Evolutionary conservation across 2,888 invertebrate genomes (phyloP).

Genomic region (Platycheirus rosarum): DNA sequence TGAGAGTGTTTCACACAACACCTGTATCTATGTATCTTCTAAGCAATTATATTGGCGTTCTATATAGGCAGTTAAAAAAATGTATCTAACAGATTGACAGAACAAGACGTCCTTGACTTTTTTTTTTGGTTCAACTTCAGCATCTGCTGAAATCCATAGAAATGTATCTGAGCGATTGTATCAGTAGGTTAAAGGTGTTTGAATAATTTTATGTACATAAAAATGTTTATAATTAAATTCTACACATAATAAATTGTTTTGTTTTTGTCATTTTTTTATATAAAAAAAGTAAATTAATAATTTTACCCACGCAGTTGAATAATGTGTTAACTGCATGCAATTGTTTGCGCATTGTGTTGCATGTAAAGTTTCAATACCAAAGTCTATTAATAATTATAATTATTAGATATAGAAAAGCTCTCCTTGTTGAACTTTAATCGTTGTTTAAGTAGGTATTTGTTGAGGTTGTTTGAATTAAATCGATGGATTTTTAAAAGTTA

Average conservation of each 20-base stretch:
- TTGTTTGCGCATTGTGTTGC: neutral
- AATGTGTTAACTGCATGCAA: neutral
- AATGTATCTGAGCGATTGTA: constrained; percentile 6
- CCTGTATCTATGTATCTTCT: constrained; percentile 38
- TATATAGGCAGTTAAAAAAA: constrained; percentile 22
- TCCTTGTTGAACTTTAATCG: no score
- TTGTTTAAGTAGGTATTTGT: no score
- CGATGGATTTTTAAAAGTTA: no score
- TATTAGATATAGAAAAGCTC: no score
- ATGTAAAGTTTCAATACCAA: neutral
- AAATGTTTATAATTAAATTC: neutral
- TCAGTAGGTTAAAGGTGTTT: constrained; percentile 31
- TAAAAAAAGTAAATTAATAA: neutral
- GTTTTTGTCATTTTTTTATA: no score
- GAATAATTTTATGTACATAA: neutral
- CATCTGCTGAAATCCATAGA: neutral
- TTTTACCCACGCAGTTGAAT: neutral
- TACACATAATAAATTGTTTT: neutral
- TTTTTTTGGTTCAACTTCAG: neutral
- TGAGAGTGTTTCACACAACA: constrained; percentile 22
- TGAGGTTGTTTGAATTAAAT: no score
- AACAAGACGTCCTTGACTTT: constrained; percentile 71
- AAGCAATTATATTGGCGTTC: constrained; percentile 21
- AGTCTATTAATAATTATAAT: no score
- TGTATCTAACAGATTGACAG: constrained; percentile 54